These are phyloP conservation scores for Campopleginae sp. DNA, from an alignment of 2,888 invertebrate species.

Conservation along the genomic window DNA sequence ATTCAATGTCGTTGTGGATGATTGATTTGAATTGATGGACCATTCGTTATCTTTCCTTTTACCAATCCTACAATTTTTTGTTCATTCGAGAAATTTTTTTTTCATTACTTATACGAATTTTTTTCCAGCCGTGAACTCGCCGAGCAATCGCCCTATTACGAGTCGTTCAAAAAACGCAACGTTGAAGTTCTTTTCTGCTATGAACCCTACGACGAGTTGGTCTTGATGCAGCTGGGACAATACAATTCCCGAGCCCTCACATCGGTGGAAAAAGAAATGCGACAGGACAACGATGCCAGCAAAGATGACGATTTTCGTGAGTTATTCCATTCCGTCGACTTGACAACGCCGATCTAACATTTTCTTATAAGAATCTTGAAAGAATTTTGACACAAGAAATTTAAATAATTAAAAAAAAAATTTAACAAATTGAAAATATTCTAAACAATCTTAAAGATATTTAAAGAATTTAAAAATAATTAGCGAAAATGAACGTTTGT, in stretches of 20 bases:
- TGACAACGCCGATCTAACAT: neutral
- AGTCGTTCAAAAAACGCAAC: slow-evolving; percentile 94
- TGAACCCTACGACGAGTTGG: slow-evolving; percentile 98
- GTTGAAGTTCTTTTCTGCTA: slow-evolving; percentile 98
- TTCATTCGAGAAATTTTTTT: neutral
- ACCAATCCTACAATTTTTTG: neutral
- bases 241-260: slow-evolving; percentile 91
- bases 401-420: no score
- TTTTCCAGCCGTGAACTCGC: slow-evolving; percentile 93
- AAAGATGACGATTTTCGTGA: slow-evolving; percentile 88
- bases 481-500: no score
- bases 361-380: no score
- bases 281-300: slow-evolving; percentile 88
- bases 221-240: slow-evolving; percentile 94
- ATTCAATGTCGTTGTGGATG: no score
- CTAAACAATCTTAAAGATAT: no score
- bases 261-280: slow-evolving; percentile 97
- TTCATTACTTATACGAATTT: neutral
- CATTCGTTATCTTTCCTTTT: neutral
- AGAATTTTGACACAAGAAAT: no score
- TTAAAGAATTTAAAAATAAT: no score
- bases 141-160: slow-evolving; percentile 97
- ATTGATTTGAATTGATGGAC: neutral
- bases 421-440: no score
- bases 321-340: slow-evolving; percentile 16